Conservation (phyloP, 2,113 vertebrate genomes). For the Trogon melanurus region DNA sequence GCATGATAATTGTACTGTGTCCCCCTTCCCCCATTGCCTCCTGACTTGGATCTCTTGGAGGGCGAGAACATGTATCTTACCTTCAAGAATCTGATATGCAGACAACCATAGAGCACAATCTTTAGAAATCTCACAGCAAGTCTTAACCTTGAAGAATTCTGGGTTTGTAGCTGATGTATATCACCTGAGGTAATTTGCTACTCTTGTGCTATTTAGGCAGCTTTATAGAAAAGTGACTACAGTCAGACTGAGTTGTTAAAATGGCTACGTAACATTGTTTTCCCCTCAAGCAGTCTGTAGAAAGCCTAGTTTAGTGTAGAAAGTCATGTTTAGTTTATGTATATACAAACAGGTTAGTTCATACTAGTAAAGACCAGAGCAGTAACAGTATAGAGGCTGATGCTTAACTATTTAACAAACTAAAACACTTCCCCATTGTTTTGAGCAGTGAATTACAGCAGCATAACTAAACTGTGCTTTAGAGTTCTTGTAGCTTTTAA, state of each 20-base stretch:
- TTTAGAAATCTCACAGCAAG: background rate
- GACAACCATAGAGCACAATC: background rate
- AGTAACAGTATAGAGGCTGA: background rate
- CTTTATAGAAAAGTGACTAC: background rate
- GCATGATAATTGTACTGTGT: background rate
- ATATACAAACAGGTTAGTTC: background rate
- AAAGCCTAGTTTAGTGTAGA: background rate
- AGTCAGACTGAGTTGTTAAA: background rate
- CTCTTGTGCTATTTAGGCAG: background rate
- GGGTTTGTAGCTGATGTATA: background rate
- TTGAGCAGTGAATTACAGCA: background rate
- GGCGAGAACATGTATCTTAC: rapidly evolving
- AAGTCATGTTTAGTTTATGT: background rate
- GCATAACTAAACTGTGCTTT: background rate
- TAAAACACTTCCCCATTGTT: background rate
- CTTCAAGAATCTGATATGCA: background rate
- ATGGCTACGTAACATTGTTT: background rate
- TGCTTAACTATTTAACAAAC: background rate
- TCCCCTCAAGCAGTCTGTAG: background rate
- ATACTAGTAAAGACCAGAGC: background rate
- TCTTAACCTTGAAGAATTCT: background rate
- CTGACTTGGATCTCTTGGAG: background rate
- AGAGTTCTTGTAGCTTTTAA: background rate
- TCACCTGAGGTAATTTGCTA: background rate
- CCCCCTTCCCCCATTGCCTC: background rate